A percentile compares a stretch with the other conserved stretches of the same genome.
These are phyloP conservation scores for Nematolebias whitei DNA, from an alignment of 2,113 vertebrate genomes.

Conservation along the genomic window DNA sequence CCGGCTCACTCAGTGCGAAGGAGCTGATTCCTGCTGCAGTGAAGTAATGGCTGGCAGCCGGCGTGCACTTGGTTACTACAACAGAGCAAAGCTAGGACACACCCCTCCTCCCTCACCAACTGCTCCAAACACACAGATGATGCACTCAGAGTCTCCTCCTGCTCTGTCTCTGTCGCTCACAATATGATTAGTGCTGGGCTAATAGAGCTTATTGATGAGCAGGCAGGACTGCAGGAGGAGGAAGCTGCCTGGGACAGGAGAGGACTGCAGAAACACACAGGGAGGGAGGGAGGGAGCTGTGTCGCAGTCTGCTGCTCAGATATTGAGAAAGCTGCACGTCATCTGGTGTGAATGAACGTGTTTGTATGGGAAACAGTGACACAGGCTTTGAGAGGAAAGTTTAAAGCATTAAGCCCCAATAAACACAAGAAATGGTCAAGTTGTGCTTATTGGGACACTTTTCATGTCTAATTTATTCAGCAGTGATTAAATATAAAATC, in stretches of 20 bases:
- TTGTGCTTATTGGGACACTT: no score
- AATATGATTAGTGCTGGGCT: conserved; percentile 63
- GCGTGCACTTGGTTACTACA: conserved; percentile 70
- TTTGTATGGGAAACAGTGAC: conserved; percentile 3
- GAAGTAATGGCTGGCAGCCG: conserved; percentile 72
- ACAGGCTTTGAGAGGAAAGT: background rate
- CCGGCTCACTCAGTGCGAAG: conserved; percentile 57
- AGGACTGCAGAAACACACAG: conserved; percentile 54
- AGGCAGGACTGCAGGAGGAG: conserved; percentile 44
- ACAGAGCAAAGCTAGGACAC: conserved; percentile 72
- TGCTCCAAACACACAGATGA: conserved; percentile 37
- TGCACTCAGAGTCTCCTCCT: conserved; percentile 38
- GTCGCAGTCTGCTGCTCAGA: conserved; percentile 70
- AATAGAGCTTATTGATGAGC: conserved; percentile 69
- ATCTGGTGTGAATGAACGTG: conserved; percentile 16
- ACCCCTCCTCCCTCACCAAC: conserved; percentile 54
- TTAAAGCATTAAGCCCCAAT: conserved; percentile 3
- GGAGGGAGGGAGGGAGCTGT: conserved; percentile 47
- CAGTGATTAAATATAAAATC: no score
- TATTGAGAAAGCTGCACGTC: conserved; percentile 43
- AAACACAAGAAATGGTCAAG: no score
- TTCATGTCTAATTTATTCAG: no score
- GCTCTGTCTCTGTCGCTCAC: conserved; percentile 36
- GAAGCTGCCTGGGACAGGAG: conserved; percentile 57
- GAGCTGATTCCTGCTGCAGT: conserved; percentile 75